Evolutionary conservation across 1,140 invertebrate genomes (phyloP).

Genomic region (Penaeus japonicus): DNA sequence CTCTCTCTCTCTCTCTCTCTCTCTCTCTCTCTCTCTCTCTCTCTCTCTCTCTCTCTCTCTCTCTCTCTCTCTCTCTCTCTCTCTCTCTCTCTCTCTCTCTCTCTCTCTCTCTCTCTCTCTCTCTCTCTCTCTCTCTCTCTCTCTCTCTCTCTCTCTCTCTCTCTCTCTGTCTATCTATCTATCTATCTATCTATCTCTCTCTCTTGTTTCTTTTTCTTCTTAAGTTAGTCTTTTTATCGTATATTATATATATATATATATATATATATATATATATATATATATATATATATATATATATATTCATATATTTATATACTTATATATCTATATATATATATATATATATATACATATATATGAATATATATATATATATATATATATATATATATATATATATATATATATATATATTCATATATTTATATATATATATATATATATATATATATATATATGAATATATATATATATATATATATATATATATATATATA

Average conservation of each 20-base stretch:
- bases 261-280: conserved; percentile 6
- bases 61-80: not conserved
- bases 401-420: not conserved
- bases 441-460: not conserved
- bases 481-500: too few species aligned
- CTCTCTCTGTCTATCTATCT: not conserved
- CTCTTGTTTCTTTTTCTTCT: not conserved
- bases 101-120: not conserved
- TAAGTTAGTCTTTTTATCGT: too few species aligned
- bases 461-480: too few species aligned
- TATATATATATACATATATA: not conserved
- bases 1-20: not conserved
- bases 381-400: not conserved
- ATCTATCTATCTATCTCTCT: not conserved
- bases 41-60: not conserved
- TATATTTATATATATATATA: not conserved
- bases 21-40: not conserved
- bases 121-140: not conserved
- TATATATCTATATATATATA: conserved; percentile 2
- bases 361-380: not conserved
- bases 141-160: not conserved
- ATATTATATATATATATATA: conserved; percentile 6
- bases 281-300: not conserved
- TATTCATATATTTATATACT: not conserved
- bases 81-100: too few species aligned